These are phyloP conservation scores for Pachliopta kotzebuea DNA, from an alignment of 2,888 invertebrate species.

Conservation along the genomic window DNA sequence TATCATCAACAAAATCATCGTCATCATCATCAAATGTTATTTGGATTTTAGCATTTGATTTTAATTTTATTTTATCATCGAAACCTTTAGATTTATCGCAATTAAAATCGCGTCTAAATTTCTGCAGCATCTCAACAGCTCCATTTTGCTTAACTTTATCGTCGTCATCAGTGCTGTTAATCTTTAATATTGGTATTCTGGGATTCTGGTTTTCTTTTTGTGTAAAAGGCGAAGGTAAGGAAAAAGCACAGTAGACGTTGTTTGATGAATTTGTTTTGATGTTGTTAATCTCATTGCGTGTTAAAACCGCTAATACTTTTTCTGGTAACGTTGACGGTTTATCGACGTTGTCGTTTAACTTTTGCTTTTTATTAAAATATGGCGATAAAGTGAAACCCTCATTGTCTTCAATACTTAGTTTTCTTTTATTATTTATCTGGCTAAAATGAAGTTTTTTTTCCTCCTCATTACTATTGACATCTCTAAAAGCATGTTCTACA, in stretches of 20 bases:
- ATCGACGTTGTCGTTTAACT: constrained; percentile 41
- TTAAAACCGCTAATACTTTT: constrained; percentile 56
- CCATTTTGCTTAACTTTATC: neutral
- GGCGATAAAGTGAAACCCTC: constrained; percentile 53
- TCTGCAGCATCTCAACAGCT: constrained; percentile 50
- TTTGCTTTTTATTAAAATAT: constrained; percentile 63
- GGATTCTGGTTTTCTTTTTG: constrained; percentile 57
- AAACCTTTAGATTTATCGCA: constrained; percentile 39
- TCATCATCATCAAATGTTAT: constrained; percentile 58
- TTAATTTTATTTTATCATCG: constrained; percentile 35
- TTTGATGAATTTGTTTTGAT: constrained; percentile 40
- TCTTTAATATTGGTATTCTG: neutral
- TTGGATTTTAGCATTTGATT: constrained; percentile 40
- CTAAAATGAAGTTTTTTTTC: constrained; percentile 34
- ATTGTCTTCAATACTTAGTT: constrained; percentile 46
- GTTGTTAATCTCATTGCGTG: constrained; percentile 45
- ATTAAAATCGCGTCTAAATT: constrained; percentile 51
- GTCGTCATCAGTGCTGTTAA: constrained; percentile 28
- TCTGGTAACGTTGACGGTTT: constrained; percentile 54
- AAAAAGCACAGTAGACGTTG: constrained; percentile 39
- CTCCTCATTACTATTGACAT: constrained; percentile 17
- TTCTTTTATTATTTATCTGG: constrained; percentile 47
- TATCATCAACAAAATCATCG: constrained; percentile 62
- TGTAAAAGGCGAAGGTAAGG: constrained; percentile 43
- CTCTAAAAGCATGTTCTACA: constrained; percentile 30